phyloP scores from a whole-genome alignment of 1,140 invertebrate genomes.

The Helicoverpa armigera region DNA sequence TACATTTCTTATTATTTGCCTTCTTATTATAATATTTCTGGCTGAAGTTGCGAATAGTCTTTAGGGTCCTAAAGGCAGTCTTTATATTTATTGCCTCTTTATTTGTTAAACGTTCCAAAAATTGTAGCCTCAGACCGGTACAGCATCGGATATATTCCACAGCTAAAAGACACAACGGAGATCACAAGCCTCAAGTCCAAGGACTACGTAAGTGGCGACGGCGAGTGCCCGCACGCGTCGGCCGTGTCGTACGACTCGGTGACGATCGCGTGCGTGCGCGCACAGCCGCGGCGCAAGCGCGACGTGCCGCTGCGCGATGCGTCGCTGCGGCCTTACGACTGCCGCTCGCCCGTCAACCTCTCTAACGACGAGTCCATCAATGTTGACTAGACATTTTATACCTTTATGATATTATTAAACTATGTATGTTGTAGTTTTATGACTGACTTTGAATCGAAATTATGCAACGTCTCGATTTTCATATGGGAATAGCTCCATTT shows the following conservation, averaged over 20 bases:
- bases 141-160: not conserved
- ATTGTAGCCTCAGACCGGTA: not conserved
- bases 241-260: constrained; percentile 57
- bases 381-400: not conserved
- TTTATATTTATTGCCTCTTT: too few relatives aligned
- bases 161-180: constrained; percentile 64
- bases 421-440: not conserved
- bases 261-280: constrained; percentile 58
- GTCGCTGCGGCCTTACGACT: not conserved
- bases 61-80: too few relatives aligned
- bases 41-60: too few relatives aligned
- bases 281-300: constrained; percentile 56
- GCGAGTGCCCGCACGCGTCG: constrained; percentile 50
- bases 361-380: constrained; percentile 12
- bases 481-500: too few relatives aligned
- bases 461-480: too few relatives aligned
- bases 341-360: not conserved
- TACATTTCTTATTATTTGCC: too few relatives aligned
- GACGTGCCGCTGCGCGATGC: constrained; percentile 49
- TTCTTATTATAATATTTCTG: too few relatives aligned
- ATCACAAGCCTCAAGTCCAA: constrained; percentile 46
- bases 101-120: too few relatives aligned
- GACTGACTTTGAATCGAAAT: too few relatives aligned
- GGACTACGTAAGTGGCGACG: constrained; percentile 53
- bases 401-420: constrained; percentile 9